Base-by-base conservation (phyloP, 2,797 vertebrate genomes). In the Calcarius lapponicus region DNA sequence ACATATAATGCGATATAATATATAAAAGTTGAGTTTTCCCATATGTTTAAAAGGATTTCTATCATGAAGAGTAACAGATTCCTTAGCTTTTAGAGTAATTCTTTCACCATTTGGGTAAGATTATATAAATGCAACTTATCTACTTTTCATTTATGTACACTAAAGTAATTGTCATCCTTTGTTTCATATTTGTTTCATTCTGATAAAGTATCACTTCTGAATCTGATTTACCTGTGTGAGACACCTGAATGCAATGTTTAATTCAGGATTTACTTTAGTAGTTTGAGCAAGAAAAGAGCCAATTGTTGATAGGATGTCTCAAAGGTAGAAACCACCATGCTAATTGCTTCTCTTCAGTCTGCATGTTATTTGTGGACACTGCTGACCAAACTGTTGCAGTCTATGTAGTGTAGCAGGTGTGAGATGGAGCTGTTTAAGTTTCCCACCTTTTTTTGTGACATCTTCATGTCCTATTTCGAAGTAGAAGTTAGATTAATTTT, bases 381-480 rank as follows among this genome's bases (percentile, higher is more conserved):
- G 15, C 43, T 90, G 11, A 38, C 53, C n/a, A 36, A 80, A 42
- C 17, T 24, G 14, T 76, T 88, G 38, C 22, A 24, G 3, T 34
- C 1, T 29, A 2, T 40, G 2, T 34, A 18, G 48, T 5, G 17
- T 28, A 48, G 18, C n/a, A 80, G 32, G 5, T 8, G 1, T 67
- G 69, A 72, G 17, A 50, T 76, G 43, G 38, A 92, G 51, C 42
- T 57, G 9, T 48, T 84, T 34, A 51, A 69, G 56, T 72, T 81
- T 13, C 20, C 10, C 10, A 6, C 12, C 7, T 54, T 71, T 61
- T 56, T 73, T 48, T 61, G 13, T 42, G 18, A 31, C 3, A 17
- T 73, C 45, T 69, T 61, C 21, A 17, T 53, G 51, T 53, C 17
- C 47, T 38, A 0, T 84, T 92, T 89, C 66, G 51, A 36, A 65